These are phyloP conservation scores for Peromyscus maniculatus DNA, from an alignment of 2,113 vertebrate genomes.

Conservation along the genomic window DNA sequence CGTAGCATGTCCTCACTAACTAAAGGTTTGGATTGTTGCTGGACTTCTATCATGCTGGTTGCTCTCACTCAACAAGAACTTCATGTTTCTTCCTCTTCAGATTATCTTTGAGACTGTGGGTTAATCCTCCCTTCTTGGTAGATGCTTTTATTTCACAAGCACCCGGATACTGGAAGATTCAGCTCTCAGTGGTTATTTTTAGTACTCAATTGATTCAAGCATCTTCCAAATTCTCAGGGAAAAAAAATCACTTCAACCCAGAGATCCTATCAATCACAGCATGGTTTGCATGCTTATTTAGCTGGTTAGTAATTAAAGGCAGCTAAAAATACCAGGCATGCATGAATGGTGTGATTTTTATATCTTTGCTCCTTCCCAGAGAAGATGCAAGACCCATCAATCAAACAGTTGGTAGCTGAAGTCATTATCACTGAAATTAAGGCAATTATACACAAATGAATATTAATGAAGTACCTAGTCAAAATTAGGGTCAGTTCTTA, in stretches of 20 bases:
- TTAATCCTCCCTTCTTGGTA: constrained; percentile 73
- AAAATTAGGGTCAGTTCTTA: constrained; percentile 89
- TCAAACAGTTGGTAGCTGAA: constrained; percentile 92
- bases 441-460: constrained; percentile 92
- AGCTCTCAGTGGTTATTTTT: constrained; percentile 86
- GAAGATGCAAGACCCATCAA: constrained; percentile 90
- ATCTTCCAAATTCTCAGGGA: constrained; percentile 87
- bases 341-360: constrained; percentile 90
- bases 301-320: constrained; percentile 90
- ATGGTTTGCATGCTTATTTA: constrained; percentile 90
- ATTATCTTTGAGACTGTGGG: constrained; percentile 59
- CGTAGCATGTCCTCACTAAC: constrained; percentile 56
- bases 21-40: constrained; percentile 51
- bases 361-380: constrained; percentile 89
- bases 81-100: constrained; percentile 52
- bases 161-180: constrained; percentile 82
- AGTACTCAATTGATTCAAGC: constrained; percentile 88
- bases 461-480: constrained; percentile 90
- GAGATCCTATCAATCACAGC: constrained; percentile 90
- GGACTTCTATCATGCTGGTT: background rate
- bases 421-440: constrained; percentile 92
- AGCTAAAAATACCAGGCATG: constrained; percentile 91
- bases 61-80: constrained; percentile 51
- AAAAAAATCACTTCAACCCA: constrained; percentile 89
- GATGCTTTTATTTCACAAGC: constrained; percentile 81